Evolutionary conservation across 2,113 vertebrate species (phyloP), one percentile per base, ranked within the genome.

Genomic region (Herpetotheres cachinnans): DNA sequence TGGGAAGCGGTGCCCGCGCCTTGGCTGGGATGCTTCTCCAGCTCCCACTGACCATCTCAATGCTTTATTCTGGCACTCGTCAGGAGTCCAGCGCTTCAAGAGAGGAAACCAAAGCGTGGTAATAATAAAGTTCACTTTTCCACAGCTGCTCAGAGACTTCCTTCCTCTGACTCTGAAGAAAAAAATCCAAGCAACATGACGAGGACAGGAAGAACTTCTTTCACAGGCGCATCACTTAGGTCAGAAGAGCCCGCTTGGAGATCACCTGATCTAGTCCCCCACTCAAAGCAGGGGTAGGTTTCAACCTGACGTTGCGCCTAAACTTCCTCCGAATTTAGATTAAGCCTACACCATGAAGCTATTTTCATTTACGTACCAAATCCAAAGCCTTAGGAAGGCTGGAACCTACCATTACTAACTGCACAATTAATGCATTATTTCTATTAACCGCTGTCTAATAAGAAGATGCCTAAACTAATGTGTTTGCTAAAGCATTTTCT

Each of bases 161-260:
- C n/a, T 67, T 67, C 36, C 29, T 26, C 30, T 30, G 30, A 19
- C 16, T 47, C 13, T 0, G 4, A 78, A 78, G 15, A 8, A n/a
- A 62, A 58, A 89, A 66, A 34, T 9, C 26, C 44, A 73, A 80
- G 54, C 20, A 40, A 47, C 19, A 1, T 1, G 21, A 47, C 1
- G 2, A 82, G 47, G 50, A 47, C 73, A 10, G 0, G 1, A 52
- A 30, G 67, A 70, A 65, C 0, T 0, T 21, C 34, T 36, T 73
- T 34, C n/a, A 36, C 21, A 15, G 8, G n/a, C 18, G 40, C 17
- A 52, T 14, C 17, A 5, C 47, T 38, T 26, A 13, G 59, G 61
- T 47, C 22, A 47, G 56, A 52, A 2, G 0, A 74, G 34, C 25
- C 17, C 52, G 40, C 50, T 17, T 17, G 56, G 26, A 77, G 17